phyloP scores from a whole-genome alignment of 2,113 vertebrate species.

The Elanoides forficatus region DNA sequence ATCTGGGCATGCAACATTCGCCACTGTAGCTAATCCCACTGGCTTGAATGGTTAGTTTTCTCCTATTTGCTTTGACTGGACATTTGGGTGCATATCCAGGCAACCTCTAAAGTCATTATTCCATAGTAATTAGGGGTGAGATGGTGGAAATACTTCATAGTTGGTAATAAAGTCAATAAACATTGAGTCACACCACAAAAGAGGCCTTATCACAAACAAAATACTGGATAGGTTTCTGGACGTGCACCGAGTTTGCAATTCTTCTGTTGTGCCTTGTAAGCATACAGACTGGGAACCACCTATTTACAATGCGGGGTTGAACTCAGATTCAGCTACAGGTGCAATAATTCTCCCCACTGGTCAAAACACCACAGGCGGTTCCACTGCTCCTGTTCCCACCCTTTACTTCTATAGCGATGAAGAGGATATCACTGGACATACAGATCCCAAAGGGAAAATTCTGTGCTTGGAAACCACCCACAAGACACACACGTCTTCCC shows the following conservation, averaged over 20 bases:
- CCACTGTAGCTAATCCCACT: neutral
- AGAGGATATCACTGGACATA: neutral
- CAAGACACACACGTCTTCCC: neutral
- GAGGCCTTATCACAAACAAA: neutral
- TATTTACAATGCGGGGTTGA: fast-evolving
- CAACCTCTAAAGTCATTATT: neutral
- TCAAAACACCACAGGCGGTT: neutral
- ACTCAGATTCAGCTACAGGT: neutral
- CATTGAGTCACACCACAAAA: neutral
- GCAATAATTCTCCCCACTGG: neutral
- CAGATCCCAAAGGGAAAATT: neutral
- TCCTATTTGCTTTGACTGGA: neutral
- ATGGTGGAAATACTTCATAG: neutral
- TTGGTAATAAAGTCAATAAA: neutral
- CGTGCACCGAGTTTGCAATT: fast-evolving
- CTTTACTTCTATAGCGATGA: neutral
- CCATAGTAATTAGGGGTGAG: neutral
- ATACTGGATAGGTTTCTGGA: neutral
- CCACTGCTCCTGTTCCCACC: neutral
- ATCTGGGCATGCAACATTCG: neutral
- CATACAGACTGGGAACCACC: neutral
- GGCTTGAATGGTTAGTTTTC: neutral
- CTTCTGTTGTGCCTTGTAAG: neutral
- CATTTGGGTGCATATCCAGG: neutral
- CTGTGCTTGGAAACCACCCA: neutral